Conservation (phyloP, 2,888 invertebrate species). For the Pristionchus fissidentatus region DNA sequence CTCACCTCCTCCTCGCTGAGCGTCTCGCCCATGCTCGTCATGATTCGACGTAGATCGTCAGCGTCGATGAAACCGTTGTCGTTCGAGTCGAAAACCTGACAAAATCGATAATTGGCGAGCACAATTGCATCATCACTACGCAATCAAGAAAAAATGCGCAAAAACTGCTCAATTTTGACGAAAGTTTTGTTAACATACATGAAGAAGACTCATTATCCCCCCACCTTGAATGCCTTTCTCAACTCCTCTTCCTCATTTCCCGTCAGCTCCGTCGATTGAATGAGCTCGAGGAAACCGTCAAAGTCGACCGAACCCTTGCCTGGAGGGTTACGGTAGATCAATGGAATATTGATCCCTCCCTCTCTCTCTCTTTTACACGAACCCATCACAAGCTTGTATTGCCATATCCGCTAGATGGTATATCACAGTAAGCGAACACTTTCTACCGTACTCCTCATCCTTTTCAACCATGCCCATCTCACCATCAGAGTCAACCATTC, state of each 20-base stretch:
- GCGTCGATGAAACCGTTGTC: conserved; percentile 99
- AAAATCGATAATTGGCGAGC: background rate
- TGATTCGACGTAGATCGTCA: conserved; percentile 97
- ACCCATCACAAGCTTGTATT: too few species aligned
- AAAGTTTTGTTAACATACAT: too few species aligned
- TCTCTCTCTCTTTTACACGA: too few species aligned
- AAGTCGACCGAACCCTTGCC: conserved; percentile 99
- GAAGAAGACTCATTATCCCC: conserved; percentile 9
- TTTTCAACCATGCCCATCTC: too few species aligned
- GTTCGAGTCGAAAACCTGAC: conserved; percentile 90
- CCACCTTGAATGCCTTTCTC: conserved; percentile 94
- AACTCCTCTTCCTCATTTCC: conserved; percentile 99
- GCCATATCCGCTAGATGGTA: too few species aligned
- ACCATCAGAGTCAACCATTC: conserved; percentile 27
- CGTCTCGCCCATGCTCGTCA: conserved; percentile 99
- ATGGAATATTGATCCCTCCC: background rate
- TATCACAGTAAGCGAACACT: too few species aligned
- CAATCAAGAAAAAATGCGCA: too few species aligned
- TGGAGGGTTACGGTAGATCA: conserved; percentile 51
- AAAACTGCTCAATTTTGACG: too few species aligned
- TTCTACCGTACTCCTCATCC: too few species aligned
- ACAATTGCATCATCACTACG: background rate
- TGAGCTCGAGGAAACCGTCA: conserved; percentile 99
- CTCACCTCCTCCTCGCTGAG: conserved; percentile 91
- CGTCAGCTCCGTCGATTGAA: conserved; percentile 85